These are phyloP conservation scores for Meleagris gallopavo DNA, from an alignment of 2,113 vertebrate genomes.

Conservation along the genomic window DNA sequence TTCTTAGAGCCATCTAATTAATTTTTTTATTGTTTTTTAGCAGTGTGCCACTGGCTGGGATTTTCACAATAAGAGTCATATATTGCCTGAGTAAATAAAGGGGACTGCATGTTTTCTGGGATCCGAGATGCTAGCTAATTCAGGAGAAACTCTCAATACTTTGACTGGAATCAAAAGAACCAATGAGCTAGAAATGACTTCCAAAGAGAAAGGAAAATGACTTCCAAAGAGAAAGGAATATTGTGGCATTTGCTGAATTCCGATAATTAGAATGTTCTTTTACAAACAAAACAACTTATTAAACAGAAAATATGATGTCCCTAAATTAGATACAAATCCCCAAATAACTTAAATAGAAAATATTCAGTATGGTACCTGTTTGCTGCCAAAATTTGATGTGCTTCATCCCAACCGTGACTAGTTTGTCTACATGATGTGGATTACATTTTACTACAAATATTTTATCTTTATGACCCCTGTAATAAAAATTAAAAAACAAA, in stretches of 20 bases:
- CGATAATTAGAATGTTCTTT: neutral
- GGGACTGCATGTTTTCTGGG: neutral
- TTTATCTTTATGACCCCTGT: conserved; percentile 96
- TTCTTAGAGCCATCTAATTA: neutral
- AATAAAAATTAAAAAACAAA: conserved; percentile 38
- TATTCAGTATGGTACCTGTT: conserved; percentile 83
- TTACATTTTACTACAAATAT: conserved; percentile 96
- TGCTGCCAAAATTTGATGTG: conserved; percentile 99
- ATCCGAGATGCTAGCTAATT: neutral
- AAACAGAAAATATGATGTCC: neutral
- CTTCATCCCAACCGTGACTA: conserved; percentile 94
- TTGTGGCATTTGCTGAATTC: neutral
- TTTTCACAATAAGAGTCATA: neutral
- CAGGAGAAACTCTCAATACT: neutral
- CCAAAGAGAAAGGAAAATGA: neutral
- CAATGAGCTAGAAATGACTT: neutral
- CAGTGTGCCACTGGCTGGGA: no score
- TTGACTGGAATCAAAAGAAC: neutral
- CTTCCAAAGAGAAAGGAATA: neutral
- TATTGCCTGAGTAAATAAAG: neutral
- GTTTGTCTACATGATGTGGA: conserved; percentile 91
- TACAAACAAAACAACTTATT: neutral
- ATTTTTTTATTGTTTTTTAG: neutral
- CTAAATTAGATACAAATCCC: neutral
- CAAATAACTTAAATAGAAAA: neutral